A percentile compares a stretch with the other conserved stretches of the same genome.
Conservation (phyloP, 37 sponge, comb jelly and placozoan genomes). For the Aplysina aerophoba region DNA sequence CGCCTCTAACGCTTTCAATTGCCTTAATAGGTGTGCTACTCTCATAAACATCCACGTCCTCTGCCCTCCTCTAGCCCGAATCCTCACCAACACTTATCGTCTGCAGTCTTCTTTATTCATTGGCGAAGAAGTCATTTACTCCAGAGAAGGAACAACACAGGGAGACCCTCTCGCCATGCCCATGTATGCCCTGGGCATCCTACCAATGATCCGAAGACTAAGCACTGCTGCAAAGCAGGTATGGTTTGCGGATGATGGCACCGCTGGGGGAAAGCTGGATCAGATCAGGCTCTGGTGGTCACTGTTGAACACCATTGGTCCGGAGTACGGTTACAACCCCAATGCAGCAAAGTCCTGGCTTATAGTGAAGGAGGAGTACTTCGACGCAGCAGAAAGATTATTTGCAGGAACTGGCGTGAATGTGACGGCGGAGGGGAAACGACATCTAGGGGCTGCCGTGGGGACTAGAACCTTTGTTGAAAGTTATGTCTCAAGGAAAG, state of each 20-base stretch:
- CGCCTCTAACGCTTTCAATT: background rate
- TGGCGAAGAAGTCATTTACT: background rate
- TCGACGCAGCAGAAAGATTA: background rate
- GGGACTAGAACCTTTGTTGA: background rate
- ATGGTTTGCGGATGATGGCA: conserved; percentile 19
- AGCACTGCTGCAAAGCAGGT: background rate
- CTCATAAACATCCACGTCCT: background rate
- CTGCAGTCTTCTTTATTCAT: background rate
- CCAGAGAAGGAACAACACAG: conserved; percentile 13
- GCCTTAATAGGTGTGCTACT: background rate
- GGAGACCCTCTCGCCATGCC: conserved; percentile 6
- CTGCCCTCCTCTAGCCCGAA: background rate
- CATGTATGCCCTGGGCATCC: conserved; percentile 4
- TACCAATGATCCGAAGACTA: conserved; percentile 1
- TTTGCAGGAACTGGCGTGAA: background rate
- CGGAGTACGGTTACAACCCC: background rate
- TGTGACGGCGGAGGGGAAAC: background rate
- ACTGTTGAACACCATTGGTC: background rate
- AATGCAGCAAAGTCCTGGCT: conserved; percentile 8
- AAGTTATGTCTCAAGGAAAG: too few species aligned
- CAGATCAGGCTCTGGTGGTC: background rate
- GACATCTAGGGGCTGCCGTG: background rate
- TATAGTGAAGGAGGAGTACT: background rate
- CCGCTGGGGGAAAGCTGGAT: conserved; percentile 3
- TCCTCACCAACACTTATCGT: background rate